Percentiles rank a stretch among this genome's conserved stretches.
Conservation (phyloP, 2,797 vertebrate genomes). For the Sciurus carolinensis region DNA sequence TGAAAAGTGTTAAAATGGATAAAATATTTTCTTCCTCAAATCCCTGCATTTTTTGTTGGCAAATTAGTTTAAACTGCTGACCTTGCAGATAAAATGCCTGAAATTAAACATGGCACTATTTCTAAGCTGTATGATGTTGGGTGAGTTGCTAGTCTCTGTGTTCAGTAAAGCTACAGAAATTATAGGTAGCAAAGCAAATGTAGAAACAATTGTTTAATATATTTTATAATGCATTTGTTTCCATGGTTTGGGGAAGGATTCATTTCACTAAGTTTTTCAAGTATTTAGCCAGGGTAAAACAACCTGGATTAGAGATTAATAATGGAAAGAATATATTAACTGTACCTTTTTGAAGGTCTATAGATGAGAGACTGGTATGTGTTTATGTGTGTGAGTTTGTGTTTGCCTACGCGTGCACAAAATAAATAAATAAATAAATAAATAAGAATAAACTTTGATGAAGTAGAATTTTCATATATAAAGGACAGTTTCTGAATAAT, state of each 20-base stretch:
- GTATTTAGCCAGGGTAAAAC: neutral
- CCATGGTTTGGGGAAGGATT: neutral
- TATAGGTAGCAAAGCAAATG: neutral
- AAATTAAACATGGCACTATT: neutral
- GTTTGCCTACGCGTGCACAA: neutral
- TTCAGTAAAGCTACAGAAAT: neutral
- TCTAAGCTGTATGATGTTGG: neutral
- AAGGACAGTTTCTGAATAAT: conserved; percentile 30
- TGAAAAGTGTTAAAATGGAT: neutral
- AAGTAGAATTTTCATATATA: neutral
- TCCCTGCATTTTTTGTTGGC: neutral
- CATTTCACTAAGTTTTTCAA: neutral
- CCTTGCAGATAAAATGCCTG: neutral
- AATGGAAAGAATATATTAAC: neutral
- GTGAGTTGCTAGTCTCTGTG: neutral
- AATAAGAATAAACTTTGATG: neutral
- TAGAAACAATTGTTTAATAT: neutral
- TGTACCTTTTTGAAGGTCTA: neutral
- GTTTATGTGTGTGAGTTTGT: neutral
- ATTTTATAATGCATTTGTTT: neutral
- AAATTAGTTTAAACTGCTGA: neutral
- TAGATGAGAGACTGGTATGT: neutral
- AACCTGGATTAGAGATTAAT: neutral
- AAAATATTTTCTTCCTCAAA: neutral
- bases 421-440: neutral